Evolutionary conservation across 2,113 vertebrate genomes (phyloP).

Genomic region (Stegostoma tigrinum): DNA sequence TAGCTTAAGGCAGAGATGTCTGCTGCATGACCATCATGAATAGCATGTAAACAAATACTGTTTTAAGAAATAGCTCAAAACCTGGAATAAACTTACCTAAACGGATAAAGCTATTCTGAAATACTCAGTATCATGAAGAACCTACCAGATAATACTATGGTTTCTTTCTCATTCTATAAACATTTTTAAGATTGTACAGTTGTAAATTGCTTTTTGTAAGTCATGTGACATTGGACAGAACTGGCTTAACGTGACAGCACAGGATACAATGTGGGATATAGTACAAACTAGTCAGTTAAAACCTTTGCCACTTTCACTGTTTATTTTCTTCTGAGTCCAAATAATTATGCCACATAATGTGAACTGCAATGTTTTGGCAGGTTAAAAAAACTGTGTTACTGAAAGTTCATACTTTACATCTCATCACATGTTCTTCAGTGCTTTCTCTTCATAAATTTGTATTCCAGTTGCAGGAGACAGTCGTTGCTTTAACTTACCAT

Average conservation of each 20-base stretch:
- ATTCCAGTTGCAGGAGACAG: background rate
- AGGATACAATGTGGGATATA: background rate
- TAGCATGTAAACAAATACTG: too few relatives aligned
- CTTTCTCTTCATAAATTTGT: background rate
- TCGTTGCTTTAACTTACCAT: slow-evolving; percentile 57
- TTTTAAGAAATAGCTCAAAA: too few relatives aligned
- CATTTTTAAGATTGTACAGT: background rate
- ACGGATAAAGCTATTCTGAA: too few relatives aligned
- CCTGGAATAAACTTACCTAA: too few relatives aligned
- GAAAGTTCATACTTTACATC: background rate
- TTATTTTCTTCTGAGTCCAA: background rate
- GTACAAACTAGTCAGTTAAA: background rate
- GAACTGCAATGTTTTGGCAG: background rate
- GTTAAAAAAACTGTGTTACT: background rate
- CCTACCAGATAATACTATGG: background rate
- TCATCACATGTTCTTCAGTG: background rate
- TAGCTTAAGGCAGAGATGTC: too few relatives aligned
- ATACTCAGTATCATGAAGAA: background rate
- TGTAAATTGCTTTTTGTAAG: background rate
- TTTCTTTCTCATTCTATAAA: background rate
- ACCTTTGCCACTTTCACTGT: background rate
- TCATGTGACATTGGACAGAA: background rate
- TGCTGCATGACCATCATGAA: too few relatives aligned
- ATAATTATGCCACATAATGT: background rate
- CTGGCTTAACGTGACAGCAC: background rate